Base-by-base conservation (phyloP, 1,140 invertebrate species). In the Apis dorsata region DNA sequence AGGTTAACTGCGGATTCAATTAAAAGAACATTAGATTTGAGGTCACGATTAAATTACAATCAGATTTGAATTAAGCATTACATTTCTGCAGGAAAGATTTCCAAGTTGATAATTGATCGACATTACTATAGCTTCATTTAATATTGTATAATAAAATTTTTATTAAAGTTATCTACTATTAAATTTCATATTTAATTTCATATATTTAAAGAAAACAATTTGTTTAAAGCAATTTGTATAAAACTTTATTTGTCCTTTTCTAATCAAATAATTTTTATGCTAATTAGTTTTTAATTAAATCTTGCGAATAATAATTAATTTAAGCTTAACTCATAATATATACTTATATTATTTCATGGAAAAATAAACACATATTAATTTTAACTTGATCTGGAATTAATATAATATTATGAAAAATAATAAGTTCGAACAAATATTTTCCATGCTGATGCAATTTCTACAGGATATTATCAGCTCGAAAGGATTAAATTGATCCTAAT, bases 401-500 rank as follows among this genome's bases (percentile, higher is more conserved):
- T 73, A n/a, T 59, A 73, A 59, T 57, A 57, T 73, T 53, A 12
- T 11, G 34, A 12, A 69, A 57, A 57, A 17, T 28, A 34, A 44
- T 66, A 66, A 60, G 57, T 44, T 53, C 63, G 17, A 12, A 2
- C 21, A 79, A 69, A 60, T 17, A 44, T 71, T 79, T 28, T n/a
- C 68, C 34, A 28, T n/a, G 8, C 17, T 21, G 15, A 10, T 10
- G 1, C 21, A 12, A 12, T 7, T 11, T n/a, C 57, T 19, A n/a
- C 49, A 17, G 1, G 49, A 55, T 17, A 28, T 11, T n/a, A 66
- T 68, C 62, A 19, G 24, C 24, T 21, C 0, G 24, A 11, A 24
- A 7, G 55, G 66, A 66, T 70, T 83, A 86, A 75, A 86, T 72
- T 69, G 77, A 87, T 81, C 73, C 76, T 84, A 87, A 87, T 84